Base-by-base conservation (phyloP, 2,797 vertebrate genomes). In the Neosilurus hyrtlii region DNA sequence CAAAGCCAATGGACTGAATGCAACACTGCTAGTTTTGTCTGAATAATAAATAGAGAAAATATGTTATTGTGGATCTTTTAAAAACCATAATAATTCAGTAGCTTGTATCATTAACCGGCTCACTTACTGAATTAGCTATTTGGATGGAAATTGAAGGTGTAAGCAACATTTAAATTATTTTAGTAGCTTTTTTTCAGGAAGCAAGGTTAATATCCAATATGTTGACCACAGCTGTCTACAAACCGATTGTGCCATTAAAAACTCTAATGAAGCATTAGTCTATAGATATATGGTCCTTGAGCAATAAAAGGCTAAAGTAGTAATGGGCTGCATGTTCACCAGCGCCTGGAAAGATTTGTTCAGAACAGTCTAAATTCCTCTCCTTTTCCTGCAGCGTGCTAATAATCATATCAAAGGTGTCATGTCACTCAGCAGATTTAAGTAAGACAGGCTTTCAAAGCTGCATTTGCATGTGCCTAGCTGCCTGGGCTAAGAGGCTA, bases 371-470 rank as follows among this genome's bases (percentile, higher is more conserved):
- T 94, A 94, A 95, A 95, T 95, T 95, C 94, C 54, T 93, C 93
- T 96, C n/a, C 95, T 96, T 95, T 94, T 97, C 95, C 95, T 93
- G 92, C 91, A 93, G 94, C 95, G 94, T 95, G 95, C 95, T 97
- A 96, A 97, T 97, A 97, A 99, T 97, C 97, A 97, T 96, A 97
- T 97, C 96, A 97, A 96, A 96, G 96, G 96, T 97, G 96, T 95
- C 95, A 93, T 97, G 96, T 97, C 97, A 96, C 93, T 95, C 94
- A 94, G 95, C 96, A 96, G 96, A 98, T 98, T 98, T 97, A 97
- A 98, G 96, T 97, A 97, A 97, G 96, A 97, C 95, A 96, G 96
- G 79, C 67, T 96, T 97, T 97, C 94, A 93, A 93, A 87, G 86
- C 94, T 95, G 94, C 94, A 98, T 99, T 98, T 97, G 96, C 96